These are phyloP conservation scores for Vulpes ferrilata DNA, from an alignment of 2,113 vertebrate species.

Conservation along the genomic window DNA sequence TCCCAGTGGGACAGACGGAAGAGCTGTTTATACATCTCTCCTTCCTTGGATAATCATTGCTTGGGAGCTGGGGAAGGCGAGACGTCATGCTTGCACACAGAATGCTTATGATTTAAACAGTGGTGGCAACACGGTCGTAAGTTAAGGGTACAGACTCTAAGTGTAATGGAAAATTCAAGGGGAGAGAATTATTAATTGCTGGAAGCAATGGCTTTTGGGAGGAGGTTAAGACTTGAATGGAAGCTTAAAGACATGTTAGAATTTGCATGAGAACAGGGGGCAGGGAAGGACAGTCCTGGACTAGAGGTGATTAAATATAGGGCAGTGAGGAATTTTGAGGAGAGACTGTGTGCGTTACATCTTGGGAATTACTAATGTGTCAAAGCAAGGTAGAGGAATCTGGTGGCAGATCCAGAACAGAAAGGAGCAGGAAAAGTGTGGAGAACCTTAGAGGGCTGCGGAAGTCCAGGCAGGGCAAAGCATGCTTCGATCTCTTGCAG, in stretches of 20 bases:
- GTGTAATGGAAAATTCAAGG: not conserved
- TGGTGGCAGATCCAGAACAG: not conserved
- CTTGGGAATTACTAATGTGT: not conserved
- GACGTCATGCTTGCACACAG: not conserved
- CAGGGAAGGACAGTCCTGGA: too few relatives aligned
- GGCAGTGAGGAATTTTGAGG: not conserved
- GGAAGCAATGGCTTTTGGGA: not conserved
- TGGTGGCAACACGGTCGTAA: not conserved
- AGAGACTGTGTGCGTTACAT: not conserved
- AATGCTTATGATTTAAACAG: not conserved
- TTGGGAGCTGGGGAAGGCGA: not conserved
- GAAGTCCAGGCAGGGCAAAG: not conserved
- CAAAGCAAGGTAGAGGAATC: not conserved
- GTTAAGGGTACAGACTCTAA: not conserved
- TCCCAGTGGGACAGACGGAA: not conserved
- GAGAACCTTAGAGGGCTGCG: not conserved
- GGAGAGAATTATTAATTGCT: not conserved
- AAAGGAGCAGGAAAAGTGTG: not conserved
- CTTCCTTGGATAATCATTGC: conserved; percentile 20
- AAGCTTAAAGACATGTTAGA: not conserved
- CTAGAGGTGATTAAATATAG: not conserved
- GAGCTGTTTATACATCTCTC: not conserved
- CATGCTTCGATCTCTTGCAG: not conserved
- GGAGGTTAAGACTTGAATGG: conserved; percentile 1
- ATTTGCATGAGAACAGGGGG: not conserved